Base-by-base conservation (phyloP, 1,140 invertebrate genomes). In the Monomorium pharaonis region DNA sequence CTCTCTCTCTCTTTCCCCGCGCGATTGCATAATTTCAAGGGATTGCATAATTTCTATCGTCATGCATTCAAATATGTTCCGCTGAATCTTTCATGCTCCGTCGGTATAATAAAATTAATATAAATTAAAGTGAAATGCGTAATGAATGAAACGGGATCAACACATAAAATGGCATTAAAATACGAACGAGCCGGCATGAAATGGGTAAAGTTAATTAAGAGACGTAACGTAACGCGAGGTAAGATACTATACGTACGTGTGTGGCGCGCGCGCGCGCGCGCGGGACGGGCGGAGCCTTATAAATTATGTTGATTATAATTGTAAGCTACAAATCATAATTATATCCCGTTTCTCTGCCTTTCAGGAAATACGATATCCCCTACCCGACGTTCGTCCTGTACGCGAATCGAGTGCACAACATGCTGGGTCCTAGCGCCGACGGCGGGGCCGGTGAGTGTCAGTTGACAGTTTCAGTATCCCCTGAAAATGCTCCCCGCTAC, bases 311-410 rank as follows among this genome's bases (percentile, higher is more conserved):
- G 37, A 67, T 67, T 67, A 67, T 67, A 67, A 67, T 67, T 67
- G 18, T 67, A 65, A 65, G 18, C 30, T n/a, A 30, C 33, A 21
- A 75, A 42, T 75, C 14, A 33, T 33, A 27, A 74, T 44, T 27
- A 21, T 12, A 27, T 47, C 42, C n/a, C 37, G 21, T 27, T 37
- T 83, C 21, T 44, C 21, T 30, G 16, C 9, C 87, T 94, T 93
- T 30, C 94, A 96, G 98, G 90, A 98, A 98, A 95, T 98, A 98
- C 95, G 98, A 98, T 96, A 99, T 99, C 93, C 98, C 98, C 24
- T 98, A 99, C 95, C 98, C 98, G 78, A 99, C 98, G 2, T 98
- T 99, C 92, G 98, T 99, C 58, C 96, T 98, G n/a, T 99, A 99
- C 94, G 98, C 98, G 70, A 99, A 98, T 94, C 95, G 98, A 84